Percentiles rank a stretch among this genome's conserved stretches.
Conservation (phyloP, 1,140 invertebrate genomes). For the Bemisia tabaci region DNA sequence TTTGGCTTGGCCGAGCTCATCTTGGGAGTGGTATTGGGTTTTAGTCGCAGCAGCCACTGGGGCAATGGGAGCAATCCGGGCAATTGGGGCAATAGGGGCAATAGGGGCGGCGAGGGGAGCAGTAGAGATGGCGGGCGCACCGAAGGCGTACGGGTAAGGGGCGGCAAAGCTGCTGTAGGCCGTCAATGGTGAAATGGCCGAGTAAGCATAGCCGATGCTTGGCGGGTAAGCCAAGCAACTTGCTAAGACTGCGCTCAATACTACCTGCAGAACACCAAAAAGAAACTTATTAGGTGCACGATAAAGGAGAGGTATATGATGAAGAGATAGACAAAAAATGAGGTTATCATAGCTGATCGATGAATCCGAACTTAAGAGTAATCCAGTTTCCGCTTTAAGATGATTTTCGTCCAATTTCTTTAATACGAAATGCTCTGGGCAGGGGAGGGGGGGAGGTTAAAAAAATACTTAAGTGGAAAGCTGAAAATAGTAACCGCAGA, state of each 20-base stretch:
- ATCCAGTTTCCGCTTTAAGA: no score
- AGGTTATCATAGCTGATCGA: no score
- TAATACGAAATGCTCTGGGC: no score
- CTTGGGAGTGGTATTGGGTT: slow-evolving; percentile 38
- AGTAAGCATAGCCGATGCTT: slow-evolving; percentile 2
- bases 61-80: slow-evolving; percentile 13
- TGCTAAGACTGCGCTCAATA: slow-evolving; percentile 10
- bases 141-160: slow-evolving; percentile 13
- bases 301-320: no score
- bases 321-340: no score
- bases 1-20: slow-evolving; percentile 36
- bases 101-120: background rate
- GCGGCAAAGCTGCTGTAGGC: background rate
- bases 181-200: background rate
- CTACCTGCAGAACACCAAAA: slow-evolving; percentile 8
- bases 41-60: slow-evolving; percentile 19
- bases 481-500: no score
- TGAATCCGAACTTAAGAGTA: no score
- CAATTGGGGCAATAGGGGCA: slow-evolving; percentile 17
- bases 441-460: no score
- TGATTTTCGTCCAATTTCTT: no score
- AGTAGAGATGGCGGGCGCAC: slow-evolving; percentile 6
- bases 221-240: slow-evolving; percentile 12
- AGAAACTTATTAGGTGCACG: no score
- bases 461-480: no score